Conservation (phyloP, 2,888 invertebrate species). For the Mythimna loreyi region DNA sequence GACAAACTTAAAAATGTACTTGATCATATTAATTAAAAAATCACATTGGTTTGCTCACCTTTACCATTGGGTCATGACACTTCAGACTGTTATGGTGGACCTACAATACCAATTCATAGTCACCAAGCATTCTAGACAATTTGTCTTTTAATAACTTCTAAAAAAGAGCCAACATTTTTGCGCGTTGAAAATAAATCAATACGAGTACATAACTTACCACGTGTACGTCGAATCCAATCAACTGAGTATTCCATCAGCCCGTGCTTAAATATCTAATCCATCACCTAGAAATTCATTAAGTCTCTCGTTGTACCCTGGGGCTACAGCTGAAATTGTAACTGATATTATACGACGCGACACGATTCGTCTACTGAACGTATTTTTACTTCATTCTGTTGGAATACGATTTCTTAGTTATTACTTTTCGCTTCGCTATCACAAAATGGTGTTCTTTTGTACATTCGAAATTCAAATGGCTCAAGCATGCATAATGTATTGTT, state of each 20-base stretch:
- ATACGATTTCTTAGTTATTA: background rate
- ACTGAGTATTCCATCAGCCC: constrained; percentile 40
- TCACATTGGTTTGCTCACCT: too few species aligned
- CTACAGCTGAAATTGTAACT: constrained; percentile 22
- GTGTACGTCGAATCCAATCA: constrained; percentile 45
- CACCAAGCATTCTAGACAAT: too few species aligned
- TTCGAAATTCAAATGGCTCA: too few species aligned
- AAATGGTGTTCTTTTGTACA: too few species aligned
- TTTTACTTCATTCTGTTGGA: background rate
- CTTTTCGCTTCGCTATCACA: background rate
- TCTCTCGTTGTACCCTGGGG: constrained; percentile 2
- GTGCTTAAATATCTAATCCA: constrained; percentile 49
- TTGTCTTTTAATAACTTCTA: background rate
- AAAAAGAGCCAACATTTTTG: background rate
- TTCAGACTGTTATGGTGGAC: too few species aligned
- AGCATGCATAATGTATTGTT: too few species aligned
- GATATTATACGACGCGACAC: constrained; percentile 34
- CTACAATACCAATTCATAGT: too few species aligned
- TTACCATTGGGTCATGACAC: too few species aligned
- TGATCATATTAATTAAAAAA: too few species aligned
- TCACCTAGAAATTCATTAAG: constrained; percentile 56
- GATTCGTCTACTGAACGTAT: constrained; percentile 2
- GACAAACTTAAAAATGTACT: too few species aligned
- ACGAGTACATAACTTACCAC: constrained; percentile 26
- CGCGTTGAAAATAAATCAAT: constrained; percentile 28